Conservation (phyloP, 2,113 vertebrate genomes). For the Hyaena hyaena region DNA sequence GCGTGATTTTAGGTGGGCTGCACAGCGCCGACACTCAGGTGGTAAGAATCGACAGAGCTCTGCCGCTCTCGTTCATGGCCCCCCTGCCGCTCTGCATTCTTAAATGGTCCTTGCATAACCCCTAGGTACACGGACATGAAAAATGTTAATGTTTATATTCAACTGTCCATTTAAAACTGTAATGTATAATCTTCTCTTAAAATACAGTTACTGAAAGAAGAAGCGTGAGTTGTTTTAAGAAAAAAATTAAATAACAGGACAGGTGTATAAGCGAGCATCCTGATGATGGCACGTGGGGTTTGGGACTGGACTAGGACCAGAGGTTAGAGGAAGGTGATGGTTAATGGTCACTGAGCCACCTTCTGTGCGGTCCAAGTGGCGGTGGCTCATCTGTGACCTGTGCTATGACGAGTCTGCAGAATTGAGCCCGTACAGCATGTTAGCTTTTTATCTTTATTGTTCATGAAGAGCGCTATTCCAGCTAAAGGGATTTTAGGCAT, state of each 20-base stretch:
- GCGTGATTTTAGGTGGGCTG: background rate
- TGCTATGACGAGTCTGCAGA: background rate
- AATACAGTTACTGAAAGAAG: background rate
- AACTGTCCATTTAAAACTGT: background rate
- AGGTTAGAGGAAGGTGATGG: background rate
- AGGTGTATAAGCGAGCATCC: background rate
- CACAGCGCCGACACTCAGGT: too few relatives aligned
- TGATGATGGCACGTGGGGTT: background rate
- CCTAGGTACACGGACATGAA: background rate
- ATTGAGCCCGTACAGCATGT: background rate
- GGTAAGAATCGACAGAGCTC: background rate
- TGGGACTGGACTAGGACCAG: background rate
- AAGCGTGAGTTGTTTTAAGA: background rate
- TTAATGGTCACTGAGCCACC: accelerated
- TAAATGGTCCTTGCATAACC: background rate
- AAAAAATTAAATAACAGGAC: background rate
- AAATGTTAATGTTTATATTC: background rate
- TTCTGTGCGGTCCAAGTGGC: background rate
- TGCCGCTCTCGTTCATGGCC: accelerated
- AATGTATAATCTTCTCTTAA: background rate
- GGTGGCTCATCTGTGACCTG: background rate
- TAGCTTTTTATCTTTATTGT: background rate
- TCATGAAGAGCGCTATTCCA: background rate
- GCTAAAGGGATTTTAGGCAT: constrained; percentile 38
- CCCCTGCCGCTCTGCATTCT: background rate